Percentiles rank a stretch among this genome's conserved stretches.
These are phyloP conservation scores for Atta texana DNA, from an alignment of 1,140 invertebrate genomes.

Conservation along the genomic window DNA sequence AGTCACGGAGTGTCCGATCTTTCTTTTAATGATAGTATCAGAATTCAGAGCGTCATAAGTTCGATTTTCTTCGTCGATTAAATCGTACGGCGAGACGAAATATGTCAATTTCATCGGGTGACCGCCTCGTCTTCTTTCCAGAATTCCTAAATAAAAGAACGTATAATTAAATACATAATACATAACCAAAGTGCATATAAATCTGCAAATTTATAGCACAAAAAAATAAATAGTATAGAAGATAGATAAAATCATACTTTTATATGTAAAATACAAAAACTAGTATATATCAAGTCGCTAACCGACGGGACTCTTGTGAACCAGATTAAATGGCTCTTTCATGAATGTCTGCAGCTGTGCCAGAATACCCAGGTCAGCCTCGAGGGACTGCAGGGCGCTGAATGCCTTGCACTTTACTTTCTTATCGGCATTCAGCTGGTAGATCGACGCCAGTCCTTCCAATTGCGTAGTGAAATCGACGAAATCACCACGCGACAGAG, in stretches of 20 bases:
- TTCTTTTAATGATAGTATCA: constrained; percentile 90
- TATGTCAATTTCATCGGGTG: constrained; percentile 97
- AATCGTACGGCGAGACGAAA: constrained; percentile 97
- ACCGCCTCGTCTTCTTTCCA: constrained; percentile 92
- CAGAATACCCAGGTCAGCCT: constrained; percentile 95
- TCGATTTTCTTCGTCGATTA: constrained; percentile 92
- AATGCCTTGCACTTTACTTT: constrained; percentile 98
- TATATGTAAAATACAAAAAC: neutral
- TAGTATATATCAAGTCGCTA: constrained; percentile 48
- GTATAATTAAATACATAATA: neutral
- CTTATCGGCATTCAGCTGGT: constrained; percentile 97
- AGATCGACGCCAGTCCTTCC: constrained; percentile 96
- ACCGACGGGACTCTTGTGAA: constrained; percentile 96
- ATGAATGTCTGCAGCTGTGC: constrained; percentile 93
- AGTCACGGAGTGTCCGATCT: constrained; percentile 94
- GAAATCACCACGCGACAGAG: constrained; percentile 94
- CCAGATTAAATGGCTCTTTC: constrained; percentile 94
- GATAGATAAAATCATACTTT: neutral
- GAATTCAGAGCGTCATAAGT: constrained; percentile 91
- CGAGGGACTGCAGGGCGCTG: constrained; percentile 95
- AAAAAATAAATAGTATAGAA: constrained; percentile 3
- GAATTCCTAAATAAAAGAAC: constrained; percentile 83
- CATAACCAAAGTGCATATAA: neutral
- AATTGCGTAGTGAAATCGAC: constrained; percentile 96
- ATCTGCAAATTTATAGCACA: neutral